These are phyloP conservation scores for Morbakka virulenta DNA, from an alignment of 30 jellyfish, hydroid and myxozoan species.

Conservation along the genomic window DNA sequence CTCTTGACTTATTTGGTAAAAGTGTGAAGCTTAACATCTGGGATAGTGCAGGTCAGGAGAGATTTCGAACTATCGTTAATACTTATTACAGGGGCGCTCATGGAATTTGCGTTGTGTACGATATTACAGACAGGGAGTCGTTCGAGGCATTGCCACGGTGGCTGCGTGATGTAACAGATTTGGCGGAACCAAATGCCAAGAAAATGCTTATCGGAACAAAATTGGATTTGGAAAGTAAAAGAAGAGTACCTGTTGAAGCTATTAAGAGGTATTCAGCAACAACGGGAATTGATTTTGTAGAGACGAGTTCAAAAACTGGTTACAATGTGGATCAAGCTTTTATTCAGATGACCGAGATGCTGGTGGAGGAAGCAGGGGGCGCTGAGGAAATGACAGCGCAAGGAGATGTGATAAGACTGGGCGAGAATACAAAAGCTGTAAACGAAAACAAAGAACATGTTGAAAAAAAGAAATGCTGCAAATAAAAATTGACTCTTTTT, in stretches of 20 bases:
- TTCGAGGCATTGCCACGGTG: slow-evolving; percentile 73
- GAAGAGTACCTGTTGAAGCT: slow-evolving; percentile 62
- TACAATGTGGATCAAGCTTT: slow-evolving; percentile 95
- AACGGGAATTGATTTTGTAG: slow-evolving; percentile 60
- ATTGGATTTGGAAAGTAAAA: slow-evolving; percentile 64
- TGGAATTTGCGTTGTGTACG: slow-evolving; percentile 88
- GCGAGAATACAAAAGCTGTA: slow-evolving; percentile 12
- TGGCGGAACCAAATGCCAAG: slow-evolving; percentile 92
- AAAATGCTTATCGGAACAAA: slow-evolving; percentile 93
- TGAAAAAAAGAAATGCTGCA: slow-evolving; percentile 58
- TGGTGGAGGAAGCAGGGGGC: slow-evolving; percentile 69
- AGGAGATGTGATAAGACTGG: slow-evolving; percentile 37
- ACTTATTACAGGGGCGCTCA: slow-evolving; percentile 98
- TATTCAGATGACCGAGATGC: slow-evolving; percentile 63
- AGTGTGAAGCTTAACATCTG: slow-evolving; percentile 88
- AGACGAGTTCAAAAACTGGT: slow-evolving; percentile 95
- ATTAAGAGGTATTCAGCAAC: slow-evolving; percentile 54
- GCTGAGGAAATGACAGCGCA: slow-evolving; percentile 41
- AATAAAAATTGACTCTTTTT: background rate
- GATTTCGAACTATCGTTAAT: slow-evolving; percentile 94
- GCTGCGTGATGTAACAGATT: slow-evolving; percentile 86
- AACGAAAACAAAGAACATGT: slow-evolving; percentile 1
- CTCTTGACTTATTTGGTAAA: slow-evolving; percentile 81
- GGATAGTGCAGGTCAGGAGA: slow-evolving; percentile 99
- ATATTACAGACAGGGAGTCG: slow-evolving; percentile 92